Evolutionary conservation across 2,113 vertebrate species (phyloP).

Genomic region (Serilophus lunatus): DNA sequence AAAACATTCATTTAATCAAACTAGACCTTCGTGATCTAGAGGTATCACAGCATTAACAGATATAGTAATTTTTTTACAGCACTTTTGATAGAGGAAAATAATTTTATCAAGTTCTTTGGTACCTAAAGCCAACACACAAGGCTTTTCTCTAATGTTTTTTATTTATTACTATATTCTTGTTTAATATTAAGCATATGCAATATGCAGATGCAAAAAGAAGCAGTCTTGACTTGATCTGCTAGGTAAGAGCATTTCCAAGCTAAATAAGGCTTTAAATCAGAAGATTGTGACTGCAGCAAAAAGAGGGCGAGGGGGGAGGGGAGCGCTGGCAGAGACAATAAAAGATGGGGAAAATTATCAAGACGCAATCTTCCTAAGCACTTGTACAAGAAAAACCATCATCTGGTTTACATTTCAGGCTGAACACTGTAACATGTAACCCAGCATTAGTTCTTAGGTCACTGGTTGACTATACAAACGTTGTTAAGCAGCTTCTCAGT

Average conservation of each 20-base stretch:
- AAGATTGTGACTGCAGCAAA: neutral
- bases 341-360: neutral
- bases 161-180: neutral
- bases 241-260: neutral
- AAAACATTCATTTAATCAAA: neutral
- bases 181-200: slow-evolving; percentile 1
- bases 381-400: neutral
- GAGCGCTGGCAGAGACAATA: accelerated
- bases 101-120: neutral
- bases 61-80: neutral
- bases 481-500: slow-evolving; percentile 37
- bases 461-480: slow-evolving; percentile 3
- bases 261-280: slow-evolving; percentile 45
- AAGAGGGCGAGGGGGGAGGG: neutral
- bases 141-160: neutral
- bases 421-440: neutral
- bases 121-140: neutral
- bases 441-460: slow-evolving; percentile 37
- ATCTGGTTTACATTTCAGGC: neutral
- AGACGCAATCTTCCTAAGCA: neutral
- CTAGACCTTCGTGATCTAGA: neutral
- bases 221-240: neutral
- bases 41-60: neutral
- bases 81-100: neutral
- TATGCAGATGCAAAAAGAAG: slow-evolving; percentile 38